phyloP scores from a whole-genome alignment of 2,797 vertebrate genomes.

The Taenioides sp. region DNA sequence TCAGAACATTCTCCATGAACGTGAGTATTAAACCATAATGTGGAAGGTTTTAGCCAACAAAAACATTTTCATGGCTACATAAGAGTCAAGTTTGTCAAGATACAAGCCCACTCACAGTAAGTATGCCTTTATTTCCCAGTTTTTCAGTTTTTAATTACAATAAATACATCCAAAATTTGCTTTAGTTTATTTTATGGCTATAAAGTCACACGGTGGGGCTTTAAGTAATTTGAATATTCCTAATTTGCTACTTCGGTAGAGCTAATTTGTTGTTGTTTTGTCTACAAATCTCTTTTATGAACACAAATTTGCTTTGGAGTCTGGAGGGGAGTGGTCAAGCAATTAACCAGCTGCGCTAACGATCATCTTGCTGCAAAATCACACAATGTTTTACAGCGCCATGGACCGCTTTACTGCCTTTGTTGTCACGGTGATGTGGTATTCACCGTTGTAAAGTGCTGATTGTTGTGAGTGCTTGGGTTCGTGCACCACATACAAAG shows the following conservation, averaged over 20 bases:
- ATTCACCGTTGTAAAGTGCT: conserved; percentile 66
- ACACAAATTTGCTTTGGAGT: background rate
- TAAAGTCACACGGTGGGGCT: too few species aligned
- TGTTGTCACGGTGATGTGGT: conserved; percentile 72
- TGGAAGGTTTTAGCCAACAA: too few species aligned
- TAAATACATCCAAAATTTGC: too few species aligned
- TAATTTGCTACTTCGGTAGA: background rate
- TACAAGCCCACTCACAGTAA: too few species aligned
- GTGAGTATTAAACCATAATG: too few species aligned
- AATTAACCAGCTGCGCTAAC: conserved; percentile 76
- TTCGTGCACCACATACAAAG: conserved; percentile 47
- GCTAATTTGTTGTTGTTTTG: background rate
- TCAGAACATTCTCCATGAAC: too few species aligned
- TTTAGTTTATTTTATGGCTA: too few species aligned
- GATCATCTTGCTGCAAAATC: conserved; percentile 66
- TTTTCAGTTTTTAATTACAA: too few species aligned
- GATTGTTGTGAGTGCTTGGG: conserved; percentile 66
- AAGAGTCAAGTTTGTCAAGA: too few species aligned
- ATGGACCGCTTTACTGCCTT: conserved; percentile 70
- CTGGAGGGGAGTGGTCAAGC: conserved; percentile 56
- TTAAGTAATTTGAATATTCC: background rate
- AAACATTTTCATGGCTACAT: too few species aligned
- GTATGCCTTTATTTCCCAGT: too few species aligned
- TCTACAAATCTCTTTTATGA: background rate
- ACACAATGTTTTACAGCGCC: conserved; percentile 68